Evolutionary conservation across 1,140 invertebrate genomes (phyloP).

Genomic region (Conus ventricosus): DNA sequence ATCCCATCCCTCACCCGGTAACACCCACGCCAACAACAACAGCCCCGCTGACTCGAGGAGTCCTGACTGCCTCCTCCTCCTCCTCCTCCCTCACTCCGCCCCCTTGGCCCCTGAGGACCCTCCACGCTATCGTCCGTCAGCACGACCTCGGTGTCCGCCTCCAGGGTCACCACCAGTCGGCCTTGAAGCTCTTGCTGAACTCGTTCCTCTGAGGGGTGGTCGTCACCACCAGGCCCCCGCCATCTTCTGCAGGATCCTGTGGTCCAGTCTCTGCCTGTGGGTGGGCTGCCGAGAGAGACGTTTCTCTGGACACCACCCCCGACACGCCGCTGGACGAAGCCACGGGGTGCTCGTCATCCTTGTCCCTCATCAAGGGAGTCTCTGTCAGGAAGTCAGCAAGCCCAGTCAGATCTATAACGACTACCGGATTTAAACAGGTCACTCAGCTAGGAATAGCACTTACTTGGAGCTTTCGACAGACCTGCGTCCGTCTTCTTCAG

Average conservation of each 20-base stretch:
- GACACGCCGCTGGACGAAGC: background rate
- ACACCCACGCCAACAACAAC: background rate
- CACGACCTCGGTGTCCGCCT: background rate
- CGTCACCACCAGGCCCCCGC: background rate
- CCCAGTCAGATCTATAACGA: too few species aligned
- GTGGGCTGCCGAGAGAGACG: background rate
- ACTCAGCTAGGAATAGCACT: too few species aligned
- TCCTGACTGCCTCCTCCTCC: background rate
- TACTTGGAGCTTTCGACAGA: too few species aligned
- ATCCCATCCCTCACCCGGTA: background rate
- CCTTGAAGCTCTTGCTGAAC: background rate
- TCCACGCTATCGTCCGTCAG: background rate
- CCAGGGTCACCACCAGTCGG: background rate
- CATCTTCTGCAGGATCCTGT: background rate
- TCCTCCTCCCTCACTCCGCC: background rate
- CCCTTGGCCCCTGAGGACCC: background rate
- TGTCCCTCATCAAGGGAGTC: background rate
- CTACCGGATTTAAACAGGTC: too few species aligned
- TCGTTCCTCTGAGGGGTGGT: slow-evolving; percentile 2
- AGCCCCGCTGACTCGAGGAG: too few species aligned
- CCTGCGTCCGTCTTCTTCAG: too few species aligned
- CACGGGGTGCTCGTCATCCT: background rate
- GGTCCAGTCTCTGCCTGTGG: background rate
- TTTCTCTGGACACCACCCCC: background rate
- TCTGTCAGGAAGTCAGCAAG: background rate